Evolutionary conservation across 2,888 invertebrate species (phyloP).

Genomic region (Macrophya annulata): DNA sequence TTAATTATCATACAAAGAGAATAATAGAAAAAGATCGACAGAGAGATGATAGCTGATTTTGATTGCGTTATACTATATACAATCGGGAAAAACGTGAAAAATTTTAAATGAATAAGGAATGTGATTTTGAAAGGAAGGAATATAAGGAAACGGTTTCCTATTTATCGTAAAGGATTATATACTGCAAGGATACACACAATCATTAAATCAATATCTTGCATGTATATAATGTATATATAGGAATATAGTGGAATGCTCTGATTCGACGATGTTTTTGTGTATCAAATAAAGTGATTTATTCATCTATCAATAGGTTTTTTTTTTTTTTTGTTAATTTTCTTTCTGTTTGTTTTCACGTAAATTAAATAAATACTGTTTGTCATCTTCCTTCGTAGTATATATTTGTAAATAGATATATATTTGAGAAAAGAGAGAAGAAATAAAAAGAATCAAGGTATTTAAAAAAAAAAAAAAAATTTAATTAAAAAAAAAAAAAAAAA

Average conservation of each 20-base stretch:
- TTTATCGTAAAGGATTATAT: background rate
- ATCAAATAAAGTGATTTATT: slow-evolving; percentile 8
- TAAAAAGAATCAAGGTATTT: background rate
- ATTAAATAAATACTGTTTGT: slow-evolving; percentile 56
- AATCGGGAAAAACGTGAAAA: background rate
- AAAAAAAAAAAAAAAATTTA: background rate
- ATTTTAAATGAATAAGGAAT: background rate
- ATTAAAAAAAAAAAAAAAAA: background rate
- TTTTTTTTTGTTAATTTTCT: slow-evolving; percentile 38
- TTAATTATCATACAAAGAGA: background rate
- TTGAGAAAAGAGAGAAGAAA: background rate
- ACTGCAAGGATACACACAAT: background rate
- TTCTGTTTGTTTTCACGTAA: slow-evolving; percentile 34
- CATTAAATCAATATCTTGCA: background rate
- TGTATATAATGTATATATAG: background rate
- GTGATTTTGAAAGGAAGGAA: background rate
- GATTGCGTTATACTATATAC: background rate
- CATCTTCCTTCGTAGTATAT: slow-evolving; percentile 35
- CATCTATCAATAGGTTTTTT: background rate
- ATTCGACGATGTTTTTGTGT: background rate
- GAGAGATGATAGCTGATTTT: background rate
- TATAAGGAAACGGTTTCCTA: background rate
- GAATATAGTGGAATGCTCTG: slow-evolving; percentile 3
- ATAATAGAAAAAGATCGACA: background rate
- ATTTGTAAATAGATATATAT: slow-evolving; percentile 3